Evolutionary conservation across 2,113 vertebrate species (phyloP).

Genomic region (Ovis canadensis): DNA sequence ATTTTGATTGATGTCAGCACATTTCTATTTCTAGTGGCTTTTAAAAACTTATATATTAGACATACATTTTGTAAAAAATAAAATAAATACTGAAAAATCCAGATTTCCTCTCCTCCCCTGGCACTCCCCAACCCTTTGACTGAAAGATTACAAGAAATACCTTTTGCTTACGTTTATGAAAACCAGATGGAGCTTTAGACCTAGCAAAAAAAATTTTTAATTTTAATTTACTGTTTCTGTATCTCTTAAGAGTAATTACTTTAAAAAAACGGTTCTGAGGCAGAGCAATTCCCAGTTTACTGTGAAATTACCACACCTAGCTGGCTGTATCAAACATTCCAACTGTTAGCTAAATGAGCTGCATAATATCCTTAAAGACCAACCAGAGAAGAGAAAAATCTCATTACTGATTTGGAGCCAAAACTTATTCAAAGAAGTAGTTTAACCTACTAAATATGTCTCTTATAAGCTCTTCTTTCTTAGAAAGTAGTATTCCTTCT

Average conservation of each 20-base stretch:
- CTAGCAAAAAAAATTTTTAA: not conserved
- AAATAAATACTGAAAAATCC: not conserved
- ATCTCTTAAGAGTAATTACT: slow-evolving; percentile 23
- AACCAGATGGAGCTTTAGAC: not conserved
- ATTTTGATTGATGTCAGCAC: not conserved
- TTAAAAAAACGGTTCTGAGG: not conserved
- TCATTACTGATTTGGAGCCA: slow-evolving; percentile 22
- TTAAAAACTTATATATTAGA: not conserved
- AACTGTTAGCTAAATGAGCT: slow-evolving; percentile 19
- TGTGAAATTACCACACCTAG: slow-evolving; percentile 14
- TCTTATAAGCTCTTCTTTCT: slow-evolving; percentile 66
- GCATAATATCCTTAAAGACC: not conserved
- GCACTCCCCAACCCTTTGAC: not conserved
- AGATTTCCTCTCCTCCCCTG: not conserved
- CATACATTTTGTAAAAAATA: not conserved
- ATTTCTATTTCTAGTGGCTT: slow-evolving; percentile 20
- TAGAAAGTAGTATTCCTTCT: slow-evolving; percentile 71
- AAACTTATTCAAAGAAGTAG: slow-evolving; percentile 60
- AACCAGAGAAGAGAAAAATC: slow-evolving; percentile 45
- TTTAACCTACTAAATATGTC: slow-evolving; percentile 72
- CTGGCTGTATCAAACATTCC: slow-evolving; percentile 2
- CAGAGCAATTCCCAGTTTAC: slow-evolving; percentile 13
- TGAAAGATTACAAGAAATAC: not conserved
- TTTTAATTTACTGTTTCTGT: not conserved
- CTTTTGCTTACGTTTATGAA: not conserved